These are phyloP conservation scores for Aphodius granarius DNA, from an alignment of 2,888 invertebrate species.

Conservation along the genomic window DNA sequence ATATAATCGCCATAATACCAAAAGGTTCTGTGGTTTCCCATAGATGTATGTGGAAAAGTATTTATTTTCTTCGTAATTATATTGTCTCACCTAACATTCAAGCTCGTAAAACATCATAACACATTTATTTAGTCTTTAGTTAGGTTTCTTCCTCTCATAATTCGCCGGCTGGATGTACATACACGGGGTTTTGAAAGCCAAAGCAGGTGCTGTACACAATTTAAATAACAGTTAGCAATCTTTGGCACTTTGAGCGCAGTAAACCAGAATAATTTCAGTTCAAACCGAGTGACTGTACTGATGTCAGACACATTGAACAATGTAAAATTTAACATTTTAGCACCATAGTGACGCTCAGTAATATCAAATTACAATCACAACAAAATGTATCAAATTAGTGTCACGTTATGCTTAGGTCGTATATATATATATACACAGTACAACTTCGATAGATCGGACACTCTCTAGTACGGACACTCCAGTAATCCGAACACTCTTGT, in stretches of 20 bases:
- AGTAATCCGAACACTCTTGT: no score
- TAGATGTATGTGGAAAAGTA: slow-evolving; percentile 1
- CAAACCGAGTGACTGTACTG: not conserved
- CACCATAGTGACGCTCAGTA: not conserved
- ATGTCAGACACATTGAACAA: not conserved
- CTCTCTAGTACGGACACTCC: no score
- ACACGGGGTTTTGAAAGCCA: slow-evolving; percentile 7
- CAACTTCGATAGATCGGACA: no score
- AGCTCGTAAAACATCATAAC: slow-evolving; percentile 22
- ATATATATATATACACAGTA: no score
- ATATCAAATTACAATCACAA: not conserved
- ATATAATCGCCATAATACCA: not conserved
- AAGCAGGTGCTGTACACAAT: slow-evolving; percentile 11
- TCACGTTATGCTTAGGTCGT: not conserved
- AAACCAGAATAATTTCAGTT: not conserved
- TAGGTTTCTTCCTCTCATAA: slow-evolving; percentile 13
- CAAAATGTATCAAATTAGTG: not conserved
- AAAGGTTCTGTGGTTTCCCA: slow-evolving; percentile 14
- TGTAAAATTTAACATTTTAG: not conserved
- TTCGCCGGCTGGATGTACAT: slow-evolving; percentile 8
- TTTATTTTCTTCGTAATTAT: slow-evolving; percentile 5
- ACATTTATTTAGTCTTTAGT: slow-evolving; percentile 23
- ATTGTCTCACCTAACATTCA: slow-evolving; percentile 29
- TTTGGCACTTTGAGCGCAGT: slow-evolving; percentile 12
- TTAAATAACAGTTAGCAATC: not conserved